Evolutionary conservation across 1,140 invertebrate genomes (phyloP), one percentile per base, ranked within the genome.

Genomic region (Cyphomyrmex costatus): DNA sequence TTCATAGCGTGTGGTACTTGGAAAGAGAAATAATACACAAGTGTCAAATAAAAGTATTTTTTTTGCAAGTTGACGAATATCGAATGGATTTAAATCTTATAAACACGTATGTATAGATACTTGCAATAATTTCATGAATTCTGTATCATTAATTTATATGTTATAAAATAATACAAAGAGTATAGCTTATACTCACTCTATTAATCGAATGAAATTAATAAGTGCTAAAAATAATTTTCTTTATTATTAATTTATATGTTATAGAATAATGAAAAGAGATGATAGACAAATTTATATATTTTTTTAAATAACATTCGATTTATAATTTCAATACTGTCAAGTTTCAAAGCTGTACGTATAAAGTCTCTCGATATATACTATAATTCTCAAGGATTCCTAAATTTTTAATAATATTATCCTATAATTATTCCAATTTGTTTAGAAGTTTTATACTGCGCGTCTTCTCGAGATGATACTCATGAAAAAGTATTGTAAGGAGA

Each of bases 41-140:
- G 42, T 82, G 36, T 82, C 24, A 30, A 49, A 74, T 74, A 73
- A 83, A 83, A 74, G 33, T 73, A 36, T 30, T 56, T n/a, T n/a
- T 24, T 46, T 82, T 46, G 24, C 19, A 5, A 8, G 10, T 16
- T 16, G 12, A 46, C 53, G 27, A 82, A 60, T 82, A 60, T 80
- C 8, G 19, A 46, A 30, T 30, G 16, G 5, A 16, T 71, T 46
- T 46, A 60, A 1, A 51, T 80, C 51, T 71, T 30, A 30, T 10
- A 30, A 53, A 6, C 42, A 19, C 21, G 19, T 21, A n/a, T n/a
- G n/a, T n/a, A n/a, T n/a, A 21, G 24, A 2, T 66, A 10, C 0
- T 24, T 36, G 0, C 51, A 49, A 66, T 33, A 24, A 79, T 65
- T 51, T 21, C 21, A 46, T 19, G 1, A 63, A 46, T 42, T 42